Conservation (phyloP, 2,888 invertebrate species). For the Neoscelio sp. region DNA sequence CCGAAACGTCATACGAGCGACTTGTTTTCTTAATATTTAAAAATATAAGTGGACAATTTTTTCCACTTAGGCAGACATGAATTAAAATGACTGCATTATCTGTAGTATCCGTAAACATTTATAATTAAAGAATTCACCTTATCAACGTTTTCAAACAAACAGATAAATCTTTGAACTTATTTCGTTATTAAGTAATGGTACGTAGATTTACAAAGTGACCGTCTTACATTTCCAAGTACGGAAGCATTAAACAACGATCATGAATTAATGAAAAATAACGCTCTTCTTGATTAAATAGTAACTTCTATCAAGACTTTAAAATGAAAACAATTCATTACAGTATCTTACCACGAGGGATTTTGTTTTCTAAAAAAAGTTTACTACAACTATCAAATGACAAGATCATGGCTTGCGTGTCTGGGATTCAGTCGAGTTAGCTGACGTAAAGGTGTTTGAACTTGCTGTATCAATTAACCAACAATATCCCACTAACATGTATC, state of each 20-base stretch:
- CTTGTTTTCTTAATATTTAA: too few relatives aligned
- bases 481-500: too few relatives aligned
- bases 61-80: too few relatives aligned
- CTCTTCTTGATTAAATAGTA: constrained; percentile 27
- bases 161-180: constrained; percentile 24
- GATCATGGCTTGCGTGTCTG: constrained; percentile 8
- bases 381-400: constrained; percentile 21
- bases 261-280: constrained; percentile 33
- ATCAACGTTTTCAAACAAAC: too few relatives aligned
- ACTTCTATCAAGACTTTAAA: constrained; percentile 21
- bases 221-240: constrained; percentile 11
- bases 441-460: constrained; percentile 13
- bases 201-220: neutral
- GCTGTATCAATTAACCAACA: constrained; percentile 1
- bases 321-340: constrained; percentile 15
- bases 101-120: too few relatives aligned
- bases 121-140: too few relatives aligned
- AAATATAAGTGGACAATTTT: too few relatives aligned
- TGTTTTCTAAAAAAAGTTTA: constrained; percentile 18
- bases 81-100: too few relatives aligned
- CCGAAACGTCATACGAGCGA: too few relatives aligned
- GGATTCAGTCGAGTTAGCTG: neutral
- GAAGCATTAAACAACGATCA: constrained; percentile 32
- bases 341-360: constrained; percentile 9
- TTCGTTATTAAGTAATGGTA: constrained; percentile 1